These are phyloP conservation scores for Apocheima hispidaria DNA, from an alignment of 2,888 invertebrate species.

Conservation along the genomic window DNA sequence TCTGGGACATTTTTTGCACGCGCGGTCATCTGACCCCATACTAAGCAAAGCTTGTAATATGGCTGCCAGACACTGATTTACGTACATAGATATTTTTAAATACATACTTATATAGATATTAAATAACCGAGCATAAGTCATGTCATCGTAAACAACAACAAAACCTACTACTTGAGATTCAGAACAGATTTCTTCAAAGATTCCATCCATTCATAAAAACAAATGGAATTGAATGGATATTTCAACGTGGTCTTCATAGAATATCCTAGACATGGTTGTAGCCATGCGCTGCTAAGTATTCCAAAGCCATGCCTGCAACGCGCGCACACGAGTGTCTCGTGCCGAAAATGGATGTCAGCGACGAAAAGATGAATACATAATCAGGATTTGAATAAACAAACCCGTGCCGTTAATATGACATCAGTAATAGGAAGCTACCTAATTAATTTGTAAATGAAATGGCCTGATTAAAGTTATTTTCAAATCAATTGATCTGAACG, in stretches of 20 bases:
- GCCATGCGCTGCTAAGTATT: slow-evolving; percentile 5
- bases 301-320: slow-evolving; percentile 17
- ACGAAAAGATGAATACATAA: slow-evolving; percentile 41
- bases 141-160: slow-evolving; percentile 25
- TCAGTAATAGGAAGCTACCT: slow-evolving; percentile 22
- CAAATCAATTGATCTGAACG: no score
- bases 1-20: no score
- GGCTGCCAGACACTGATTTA: no score
- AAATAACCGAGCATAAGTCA: slow-evolving; percentile 30
- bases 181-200: background rate
- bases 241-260: background rate
- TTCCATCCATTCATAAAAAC: background rate
- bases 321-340: slow-evolving; percentile 11
- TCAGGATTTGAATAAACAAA: slow-evolving; percentile 27
- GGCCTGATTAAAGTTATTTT: slow-evolving; percentile 5
- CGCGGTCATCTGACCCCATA: no score
- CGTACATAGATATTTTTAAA: no score
- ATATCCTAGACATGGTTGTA: slow-evolving; percentile 3
- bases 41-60: no score
- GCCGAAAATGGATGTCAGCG: slow-evolving; percentile 34
- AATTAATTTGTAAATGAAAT: slow-evolving; percentile 12
- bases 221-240: background rate
- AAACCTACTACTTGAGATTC: slow-evolving; percentile 11
- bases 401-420: slow-evolving; percentile 33
- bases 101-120: no score